These are phyloP conservation scores for Uloborus plumipes DNA, from an alignment of 2,888 invertebrate species.

Conservation along the genomic window DNA sequence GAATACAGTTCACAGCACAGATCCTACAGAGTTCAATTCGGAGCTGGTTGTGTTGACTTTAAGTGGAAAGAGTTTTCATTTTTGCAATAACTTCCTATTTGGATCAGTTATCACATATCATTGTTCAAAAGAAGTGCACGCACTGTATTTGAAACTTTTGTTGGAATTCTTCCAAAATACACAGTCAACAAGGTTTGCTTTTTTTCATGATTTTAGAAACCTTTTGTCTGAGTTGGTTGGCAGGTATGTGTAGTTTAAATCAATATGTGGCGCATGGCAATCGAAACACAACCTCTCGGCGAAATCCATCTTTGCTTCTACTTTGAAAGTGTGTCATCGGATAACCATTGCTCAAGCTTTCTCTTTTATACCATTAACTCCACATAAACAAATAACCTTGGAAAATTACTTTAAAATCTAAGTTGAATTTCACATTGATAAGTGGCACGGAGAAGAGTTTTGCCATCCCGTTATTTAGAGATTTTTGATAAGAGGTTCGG, in stretches of 20 bases:
- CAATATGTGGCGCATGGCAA: background rate
- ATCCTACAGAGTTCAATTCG: slow-evolving; percentile 25
- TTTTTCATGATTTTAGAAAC: slow-evolving; percentile 15
- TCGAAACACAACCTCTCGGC: slow-evolving; percentile 7
- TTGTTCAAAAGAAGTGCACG: slow-evolving; percentile 3
- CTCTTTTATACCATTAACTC: background rate
- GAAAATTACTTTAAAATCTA: background rate
- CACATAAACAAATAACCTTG: background rate
- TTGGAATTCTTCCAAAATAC: background rate
- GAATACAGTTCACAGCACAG: slow-evolving; percentile 41
- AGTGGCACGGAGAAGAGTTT: no score
- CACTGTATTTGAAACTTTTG: slow-evolving; percentile 1
- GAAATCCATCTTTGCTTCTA: slow-evolving; percentile 5
- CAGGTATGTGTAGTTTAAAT: slow-evolving; percentile 21
- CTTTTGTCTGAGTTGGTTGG: slow-evolving; percentile 11
- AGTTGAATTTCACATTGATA: no score
- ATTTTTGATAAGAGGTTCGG: no score
- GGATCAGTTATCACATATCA: background rate
- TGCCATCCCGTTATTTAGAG: no score
- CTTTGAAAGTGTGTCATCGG: slow-evolving; percentile 10
- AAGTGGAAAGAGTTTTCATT: slow-evolving; percentile 1
- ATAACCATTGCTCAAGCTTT: background rate
- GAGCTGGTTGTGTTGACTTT: slow-evolving; percentile 9
- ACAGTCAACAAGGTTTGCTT: slow-evolving; percentile 2
- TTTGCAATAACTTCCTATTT: slow-evolving; percentile 1